These are phyloP conservation scores for Magallana angulata DNA, from an alignment of 1,140 invertebrate genomes.

Conservation along the genomic window DNA sequence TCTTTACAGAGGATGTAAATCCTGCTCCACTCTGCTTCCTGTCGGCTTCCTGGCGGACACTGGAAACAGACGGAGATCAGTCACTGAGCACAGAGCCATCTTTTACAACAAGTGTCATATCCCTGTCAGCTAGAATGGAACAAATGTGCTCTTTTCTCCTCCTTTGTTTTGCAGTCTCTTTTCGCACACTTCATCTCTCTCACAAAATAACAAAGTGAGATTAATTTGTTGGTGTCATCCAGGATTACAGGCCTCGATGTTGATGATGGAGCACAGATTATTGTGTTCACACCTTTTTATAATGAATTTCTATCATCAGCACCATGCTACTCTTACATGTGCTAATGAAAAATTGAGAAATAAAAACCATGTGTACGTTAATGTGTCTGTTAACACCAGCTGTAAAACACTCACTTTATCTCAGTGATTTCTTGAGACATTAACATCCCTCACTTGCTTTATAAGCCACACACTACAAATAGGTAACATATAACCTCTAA, in stretches of 20 bases:
- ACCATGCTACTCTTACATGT: not conserved
- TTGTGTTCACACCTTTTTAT: slow-evolving; percentile 6
- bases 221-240: not conserved
- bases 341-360: slow-evolving; percentile 2
- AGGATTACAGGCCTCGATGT: not conserved
- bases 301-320: not conserved
- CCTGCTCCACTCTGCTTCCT: not conserved
- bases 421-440: no score
- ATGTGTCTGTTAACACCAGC: not conserved
- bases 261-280: not conserved
- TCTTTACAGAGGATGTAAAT: no score
- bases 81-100: not conserved
- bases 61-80: not conserved
- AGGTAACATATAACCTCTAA: no score
- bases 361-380: not conserved
- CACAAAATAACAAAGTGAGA: not conserved
- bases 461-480: no score
- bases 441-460: no score
- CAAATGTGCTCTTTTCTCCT: not conserved
- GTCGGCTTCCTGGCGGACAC: not conserved
- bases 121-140: no score
- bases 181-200: not conserved
- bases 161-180: not conserved
- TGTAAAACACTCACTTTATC: not conserved
- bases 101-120: no score